Conservation (phyloP, 1,140 invertebrate species). For the Octopus sinensis region DNA sequence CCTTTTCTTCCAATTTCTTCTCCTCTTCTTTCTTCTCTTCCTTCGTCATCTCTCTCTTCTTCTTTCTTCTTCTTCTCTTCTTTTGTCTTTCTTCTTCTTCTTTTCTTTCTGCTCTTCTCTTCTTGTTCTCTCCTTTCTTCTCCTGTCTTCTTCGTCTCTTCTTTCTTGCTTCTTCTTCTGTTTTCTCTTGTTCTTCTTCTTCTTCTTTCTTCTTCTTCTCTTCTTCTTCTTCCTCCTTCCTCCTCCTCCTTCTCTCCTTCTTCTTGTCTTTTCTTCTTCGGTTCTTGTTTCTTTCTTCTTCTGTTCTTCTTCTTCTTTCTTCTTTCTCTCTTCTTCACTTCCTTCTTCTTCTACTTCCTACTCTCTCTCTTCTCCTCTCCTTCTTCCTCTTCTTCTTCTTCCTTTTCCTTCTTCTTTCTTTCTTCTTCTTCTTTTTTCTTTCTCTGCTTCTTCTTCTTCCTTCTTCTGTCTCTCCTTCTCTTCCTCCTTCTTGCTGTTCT, state of each 20-base stretch:
- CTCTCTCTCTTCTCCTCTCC: neutral
- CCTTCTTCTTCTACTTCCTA: slow-evolving; percentile 44
- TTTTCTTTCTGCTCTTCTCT: neutral
- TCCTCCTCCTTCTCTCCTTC: neutral
- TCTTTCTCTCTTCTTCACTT: slow-evolving; percentile 22
- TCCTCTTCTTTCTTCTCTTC: neutral
- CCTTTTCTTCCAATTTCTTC: neutral
- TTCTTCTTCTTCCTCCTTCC: neutral
- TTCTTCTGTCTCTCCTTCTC: neutral
- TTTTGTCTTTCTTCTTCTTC: neutral
- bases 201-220: neutral
- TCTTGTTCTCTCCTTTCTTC: neutral
- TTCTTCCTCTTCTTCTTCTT: neutral
- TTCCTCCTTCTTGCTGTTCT: neutral
- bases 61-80: neutral
- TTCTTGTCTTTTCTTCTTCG: neutral
- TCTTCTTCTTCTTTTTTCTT: neutral
- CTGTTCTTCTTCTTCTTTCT: slow-evolving; percentile 6
- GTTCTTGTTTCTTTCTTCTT: slow-evolving; percentile 12
- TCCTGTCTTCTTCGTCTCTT: neutral
- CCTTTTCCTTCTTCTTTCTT: neutral
- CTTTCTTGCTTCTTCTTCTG: neutral
- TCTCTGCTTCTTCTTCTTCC: neutral
- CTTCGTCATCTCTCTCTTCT: neutral
- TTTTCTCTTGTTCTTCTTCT: neutral